Conservation (phyloP, 1,140 invertebrate genomes). For the Anagrus nilaparvatae region DNA sequence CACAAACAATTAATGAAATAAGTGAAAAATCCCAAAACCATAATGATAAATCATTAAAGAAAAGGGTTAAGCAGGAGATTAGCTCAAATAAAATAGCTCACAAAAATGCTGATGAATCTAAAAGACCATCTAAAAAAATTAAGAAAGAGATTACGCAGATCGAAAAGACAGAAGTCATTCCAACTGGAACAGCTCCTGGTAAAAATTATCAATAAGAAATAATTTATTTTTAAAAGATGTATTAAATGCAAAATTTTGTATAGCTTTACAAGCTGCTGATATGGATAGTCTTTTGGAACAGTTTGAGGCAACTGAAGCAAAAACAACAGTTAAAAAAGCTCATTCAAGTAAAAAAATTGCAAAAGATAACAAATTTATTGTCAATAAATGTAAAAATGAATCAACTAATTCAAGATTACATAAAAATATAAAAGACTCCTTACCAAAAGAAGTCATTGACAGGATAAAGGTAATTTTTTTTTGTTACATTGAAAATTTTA, state of each 20-base stretch:
- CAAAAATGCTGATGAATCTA: neutral
- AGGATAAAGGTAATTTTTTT: constrained; percentile 38
- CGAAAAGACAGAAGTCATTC: constrained; percentile 7
- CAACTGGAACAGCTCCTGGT: constrained; percentile 6
- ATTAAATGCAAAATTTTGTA: constrained; percentile 9
- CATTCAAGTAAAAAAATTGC: neutral
- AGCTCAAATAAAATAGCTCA: neutral
- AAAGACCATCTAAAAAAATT: constrained; percentile 5
- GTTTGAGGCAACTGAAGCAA: constrained; percentile 42
- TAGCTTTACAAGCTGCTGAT: constrained; percentile 44
- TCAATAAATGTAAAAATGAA: constrained; percentile 20
- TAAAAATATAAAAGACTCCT: constrained; percentile 33
- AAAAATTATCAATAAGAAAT: constrained; percentile 1
- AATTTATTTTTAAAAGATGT: neutral
- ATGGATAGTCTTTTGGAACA: constrained; percentile 44
- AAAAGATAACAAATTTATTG: neutral
- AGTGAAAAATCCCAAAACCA: constrained; percentile 6
- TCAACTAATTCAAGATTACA: constrained; percentile 22
- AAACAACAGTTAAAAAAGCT: neutral
- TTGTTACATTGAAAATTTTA: neutral
- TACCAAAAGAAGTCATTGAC: constrained; percentile 41
- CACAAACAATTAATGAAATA: constrained; percentile 23
- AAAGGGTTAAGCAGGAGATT: constrained; percentile 3
- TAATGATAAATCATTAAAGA: neutral
- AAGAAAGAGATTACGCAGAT: constrained; percentile 7